Conservation (phyloP, 2,888 invertebrate genomes). For the Drosophila colorata region DNA sequence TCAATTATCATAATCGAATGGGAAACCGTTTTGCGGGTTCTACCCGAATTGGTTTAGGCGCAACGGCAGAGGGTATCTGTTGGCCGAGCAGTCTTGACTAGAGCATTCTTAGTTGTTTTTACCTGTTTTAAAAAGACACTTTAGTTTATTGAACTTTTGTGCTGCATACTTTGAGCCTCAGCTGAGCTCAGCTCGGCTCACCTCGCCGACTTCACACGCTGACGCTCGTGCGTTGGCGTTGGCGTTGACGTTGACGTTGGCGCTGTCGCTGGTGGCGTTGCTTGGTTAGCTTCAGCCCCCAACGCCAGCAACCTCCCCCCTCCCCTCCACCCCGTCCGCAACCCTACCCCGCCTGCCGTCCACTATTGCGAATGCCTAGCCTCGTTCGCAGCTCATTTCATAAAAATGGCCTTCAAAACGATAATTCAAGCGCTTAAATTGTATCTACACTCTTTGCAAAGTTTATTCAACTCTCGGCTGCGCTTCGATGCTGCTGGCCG, state of each 20-base stretch:
- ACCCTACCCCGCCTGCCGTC: background rate
- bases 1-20: too few species aligned
- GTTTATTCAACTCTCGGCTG: conserved; percentile 81
- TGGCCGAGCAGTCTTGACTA: conserved; percentile 22
- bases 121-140: conserved; percentile 70
- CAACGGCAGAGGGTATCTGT: conserved; percentile 25
- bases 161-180: conserved; percentile 66
- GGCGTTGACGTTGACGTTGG: conserved; percentile 14
- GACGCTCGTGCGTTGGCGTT: conserved; percentile 58
- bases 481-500: conserved; percentile 35
- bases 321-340: background rate
- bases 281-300: conserved; percentile 31
- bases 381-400: conserved; percentile 73
- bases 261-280: conserved; percentile 32
- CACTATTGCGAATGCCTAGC: conserved; percentile 76
- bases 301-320: background rate
- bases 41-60: too few species aligned
- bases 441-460: conserved; percentile 73
- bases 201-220: conserved; percentile 37
- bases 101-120: conserved; percentile 53
- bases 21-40: background rate
- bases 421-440: conserved; percentile 81
- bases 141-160: conserved; percentile 81
- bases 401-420: conserved; percentile 83
- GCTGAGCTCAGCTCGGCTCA: conserved; percentile 32